These are phyloP conservation scores for Pterois miles DNA, from an alignment of 2,797 vertebrate species.

Conservation along the genomic window DNA sequence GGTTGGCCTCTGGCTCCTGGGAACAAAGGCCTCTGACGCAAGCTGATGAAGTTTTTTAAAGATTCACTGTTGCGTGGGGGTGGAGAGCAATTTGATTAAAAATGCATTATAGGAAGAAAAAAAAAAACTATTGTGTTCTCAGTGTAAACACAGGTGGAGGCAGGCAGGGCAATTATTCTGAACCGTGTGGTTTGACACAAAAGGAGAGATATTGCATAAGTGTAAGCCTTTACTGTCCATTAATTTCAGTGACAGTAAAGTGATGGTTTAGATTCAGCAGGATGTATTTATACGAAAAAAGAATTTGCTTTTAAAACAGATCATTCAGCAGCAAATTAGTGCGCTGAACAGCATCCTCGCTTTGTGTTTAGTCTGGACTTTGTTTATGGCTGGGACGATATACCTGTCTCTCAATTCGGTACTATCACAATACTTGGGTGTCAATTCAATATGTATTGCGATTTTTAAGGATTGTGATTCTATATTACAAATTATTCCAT, in stretches of 20 bases:
- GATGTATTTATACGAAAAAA: constrained; percentile 57
- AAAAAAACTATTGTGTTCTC: constrained; percentile 16
- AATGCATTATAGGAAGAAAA: constrained; percentile 46
- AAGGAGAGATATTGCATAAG: constrained; percentile 44
- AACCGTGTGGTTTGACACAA: constrained; percentile 56
- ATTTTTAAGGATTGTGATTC: too few relatives aligned
- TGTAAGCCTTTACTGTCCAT: constrained; percentile 21
- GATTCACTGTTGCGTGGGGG: constrained; percentile 7
- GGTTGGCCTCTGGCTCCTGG: constrained; percentile 41
- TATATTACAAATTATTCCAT: too few relatives aligned
- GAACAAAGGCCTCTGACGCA: constrained; percentile 44
- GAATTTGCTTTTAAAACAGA: constrained; percentile 38
- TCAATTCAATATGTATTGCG: too few relatives aligned
- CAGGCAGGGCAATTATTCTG: constrained; percentile 30
- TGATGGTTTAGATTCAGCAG: constrained; percentile 24
- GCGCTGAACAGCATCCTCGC: background rate
- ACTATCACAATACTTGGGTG: too few relatives aligned
- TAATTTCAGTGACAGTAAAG: constrained; percentile 43
- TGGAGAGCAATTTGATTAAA: constrained; percentile 32
- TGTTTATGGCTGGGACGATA: too few relatives aligned
- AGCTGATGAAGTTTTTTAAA: constrained; percentile 49
- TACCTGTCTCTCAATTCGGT: too few relatives aligned
- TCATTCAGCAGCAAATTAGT: constrained; percentile 10
- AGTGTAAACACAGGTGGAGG: constrained; percentile 59
- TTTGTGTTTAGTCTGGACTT: constrained; percentile 57